These are phyloP conservation scores for Phengaris arion DNA, from an alignment of 2,888 invertebrate species.

Conservation along the genomic window DNA sequence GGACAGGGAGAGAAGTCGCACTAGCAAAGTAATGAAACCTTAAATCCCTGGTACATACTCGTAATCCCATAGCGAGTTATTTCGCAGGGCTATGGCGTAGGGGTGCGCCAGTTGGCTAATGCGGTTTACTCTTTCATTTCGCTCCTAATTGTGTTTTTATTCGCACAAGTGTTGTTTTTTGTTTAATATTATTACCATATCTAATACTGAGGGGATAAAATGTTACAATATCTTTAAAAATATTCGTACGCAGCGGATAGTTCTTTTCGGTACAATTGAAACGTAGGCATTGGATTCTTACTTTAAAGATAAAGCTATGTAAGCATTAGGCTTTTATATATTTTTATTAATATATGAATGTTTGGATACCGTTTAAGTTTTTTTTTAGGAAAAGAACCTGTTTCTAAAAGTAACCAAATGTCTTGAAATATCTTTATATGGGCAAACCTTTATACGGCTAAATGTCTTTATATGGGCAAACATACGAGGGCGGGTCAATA, in stretches of 20 bases:
- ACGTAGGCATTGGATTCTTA: no score
- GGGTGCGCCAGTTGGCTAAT: slow-evolving; percentile 77
- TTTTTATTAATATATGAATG: neutral
- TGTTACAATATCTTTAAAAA: neutral
- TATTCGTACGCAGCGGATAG: no score
- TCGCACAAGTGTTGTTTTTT: slow-evolving; percentile 60
- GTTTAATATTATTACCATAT: slow-evolving; percentile 43
- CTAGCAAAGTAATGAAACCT: slow-evolving; percentile 75
- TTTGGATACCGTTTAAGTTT: neutral
- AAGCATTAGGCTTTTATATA: neutral
- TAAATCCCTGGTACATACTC: slow-evolving; percentile 78
- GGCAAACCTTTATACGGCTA: no score
- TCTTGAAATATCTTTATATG: slow-evolving; percentile 3
- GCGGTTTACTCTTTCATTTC: slow-evolving; percentile 76
- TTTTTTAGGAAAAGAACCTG: neutral
- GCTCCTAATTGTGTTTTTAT: slow-evolving; percentile 72
- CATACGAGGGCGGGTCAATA: no score
- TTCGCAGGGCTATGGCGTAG: slow-evolving; percentile 52
- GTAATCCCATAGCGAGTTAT: slow-evolving; percentile 72
- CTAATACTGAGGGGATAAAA: neutral
- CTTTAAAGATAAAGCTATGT: no score
- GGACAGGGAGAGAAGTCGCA: slow-evolving; percentile 43
- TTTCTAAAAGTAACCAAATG: slow-evolving; percentile 7
- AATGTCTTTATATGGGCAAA: no score
- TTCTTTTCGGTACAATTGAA: no score